Base-by-base conservation (phyloP, 92 coral and sea anemone species). In the Epizoanthus stellaris region DNA sequence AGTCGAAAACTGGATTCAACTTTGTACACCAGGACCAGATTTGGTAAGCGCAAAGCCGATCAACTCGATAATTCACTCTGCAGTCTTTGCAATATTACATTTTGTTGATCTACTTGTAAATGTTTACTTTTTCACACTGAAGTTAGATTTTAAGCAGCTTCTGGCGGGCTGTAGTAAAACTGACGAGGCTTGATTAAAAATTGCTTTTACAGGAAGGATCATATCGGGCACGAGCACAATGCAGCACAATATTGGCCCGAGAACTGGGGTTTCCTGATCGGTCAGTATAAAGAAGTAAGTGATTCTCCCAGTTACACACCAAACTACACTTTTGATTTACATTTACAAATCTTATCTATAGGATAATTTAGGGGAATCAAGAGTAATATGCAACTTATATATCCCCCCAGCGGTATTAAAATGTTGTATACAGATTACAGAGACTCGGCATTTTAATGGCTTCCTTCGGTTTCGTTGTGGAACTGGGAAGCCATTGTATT, bases 11-110 rank as follows among this genome's bases (percentile, higher is more conserved):
- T 45, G 87, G 95, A 75, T 90, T 83, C 34, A 96, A 96, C 75
- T 96, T 96, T 75, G 99, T 96, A 36, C 97, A 93, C 47, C 96
- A 93, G 79, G 99, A 96, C 88, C 99, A 96, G 81, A 96, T 96
- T 68, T 96, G 99, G 99, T 96, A 74, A 91, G 98, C 52, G 72
- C n/a, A 17, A 45, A 30, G 25, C 57, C 25, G 36, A 25, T 59
- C 42, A 19, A 56, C 47, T 15, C 39, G 43, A 40, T 62, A 19
- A 59, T 61, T 77, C 56, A 77, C 68, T 61, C 39, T 19, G 10
- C 42, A 17, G 14, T 68, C 71, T 64, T 62, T 62, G 19, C 5
- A 43, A 79, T 1, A 74, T 77, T 40, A 43, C 60, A 10, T 52
- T 39, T 49, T 56, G 87, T 73, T 43, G 56, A 45, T 61, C 15